Percentiles rank a stretch among this genome's conserved stretches.
These are phyloP conservation scores for Pteromalus puparum DNA, from an alignment of 1,140 invertebrate genomes.

Conservation along the genomic window DNA sequence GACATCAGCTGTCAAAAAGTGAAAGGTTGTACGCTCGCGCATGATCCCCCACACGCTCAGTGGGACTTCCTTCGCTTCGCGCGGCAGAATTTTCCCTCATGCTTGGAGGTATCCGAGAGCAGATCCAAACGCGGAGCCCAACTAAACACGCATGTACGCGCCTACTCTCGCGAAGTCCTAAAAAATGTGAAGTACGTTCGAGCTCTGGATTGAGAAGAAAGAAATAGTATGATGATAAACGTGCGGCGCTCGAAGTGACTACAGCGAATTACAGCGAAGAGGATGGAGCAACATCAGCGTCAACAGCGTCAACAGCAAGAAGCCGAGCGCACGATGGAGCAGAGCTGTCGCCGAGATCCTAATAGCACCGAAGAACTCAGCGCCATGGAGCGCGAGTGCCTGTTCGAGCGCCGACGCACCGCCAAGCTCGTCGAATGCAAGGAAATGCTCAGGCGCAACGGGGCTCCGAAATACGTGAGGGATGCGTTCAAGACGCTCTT, in stretches of 20 bases:
- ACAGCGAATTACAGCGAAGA: background rate
- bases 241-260: background rate
- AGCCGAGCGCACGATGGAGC: background rate
- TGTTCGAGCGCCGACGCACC: slow-evolving; percentile 76
- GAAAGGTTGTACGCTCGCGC: slow-evolving; percentile 63
- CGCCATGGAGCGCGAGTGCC: slow-evolving; percentile 81
- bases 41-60: slow-evolving; percentile 54
- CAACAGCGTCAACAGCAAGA: too few relatives aligned
- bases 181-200: too few relatives aligned
- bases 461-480: slow-evolving; percentile 76
- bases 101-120: background rate
- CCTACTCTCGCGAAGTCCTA: background rate
- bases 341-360: background rate
- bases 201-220: too few relatives aligned
- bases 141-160: background rate
- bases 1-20: slow-evolving; percentile 64
- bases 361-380: slow-evolving; percentile 69
- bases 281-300: background rate
- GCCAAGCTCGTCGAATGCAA: slow-evolving; percentile 79
- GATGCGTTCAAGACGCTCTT: slow-evolving; percentile 80
- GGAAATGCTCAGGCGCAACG: slow-evolving; percentile 77
- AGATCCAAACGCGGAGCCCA: background rate
- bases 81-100: slow-evolving; percentile 7
- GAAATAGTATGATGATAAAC: slow-evolving; percentile 7
- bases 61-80: background rate